These are phyloP conservation scores for Lithosia quadra DNA, from an alignment of 2,888 invertebrate species.

Conservation along the genomic window DNA sequence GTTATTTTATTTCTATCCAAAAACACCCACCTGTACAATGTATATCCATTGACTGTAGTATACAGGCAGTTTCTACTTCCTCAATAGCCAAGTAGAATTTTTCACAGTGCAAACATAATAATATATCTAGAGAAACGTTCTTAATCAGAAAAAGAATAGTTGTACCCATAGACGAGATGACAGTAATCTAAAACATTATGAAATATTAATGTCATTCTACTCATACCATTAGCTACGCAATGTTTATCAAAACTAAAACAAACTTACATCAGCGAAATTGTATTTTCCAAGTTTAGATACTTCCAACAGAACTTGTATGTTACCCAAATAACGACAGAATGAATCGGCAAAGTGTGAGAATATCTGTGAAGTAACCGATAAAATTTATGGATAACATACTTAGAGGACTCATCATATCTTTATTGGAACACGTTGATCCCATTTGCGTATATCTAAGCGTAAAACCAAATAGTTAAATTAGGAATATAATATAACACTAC, in stretches of 20 bases:
- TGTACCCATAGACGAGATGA: background rate
- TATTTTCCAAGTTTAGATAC: background rate
- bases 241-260: background rate
- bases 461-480: too few species aligned
- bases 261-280: background rate
- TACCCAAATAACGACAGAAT: slow-evolving; percentile 29
- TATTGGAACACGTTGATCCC: too few species aligned
- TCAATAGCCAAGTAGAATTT: slow-evolving; percentile 43
- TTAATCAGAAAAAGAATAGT: slow-evolving; percentile 17
- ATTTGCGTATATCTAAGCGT: too few species aligned
- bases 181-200: background rate
- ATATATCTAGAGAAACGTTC: slow-evolving; percentile 32
- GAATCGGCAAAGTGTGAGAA: slow-evolving; percentile 30
- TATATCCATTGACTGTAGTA: background rate
- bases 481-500: too few species aligned
- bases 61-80: slow-evolving; percentile 30
- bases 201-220: background rate
- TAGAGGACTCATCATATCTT: too few species aligned
- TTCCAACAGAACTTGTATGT: slow-evolving; percentile 20
- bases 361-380: slow-evolving; percentile 26
- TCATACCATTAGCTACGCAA: background rate
- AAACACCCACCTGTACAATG: background rate
- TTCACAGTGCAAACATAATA: slow-evolving; percentile 43
- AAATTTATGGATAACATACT: slow-evolving; percentile 13
- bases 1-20: background rate